Evolutionary conservation across 2,113 vertebrate genomes (phyloP).

Genomic region (Chlorocebus sabaeus): DNA sequence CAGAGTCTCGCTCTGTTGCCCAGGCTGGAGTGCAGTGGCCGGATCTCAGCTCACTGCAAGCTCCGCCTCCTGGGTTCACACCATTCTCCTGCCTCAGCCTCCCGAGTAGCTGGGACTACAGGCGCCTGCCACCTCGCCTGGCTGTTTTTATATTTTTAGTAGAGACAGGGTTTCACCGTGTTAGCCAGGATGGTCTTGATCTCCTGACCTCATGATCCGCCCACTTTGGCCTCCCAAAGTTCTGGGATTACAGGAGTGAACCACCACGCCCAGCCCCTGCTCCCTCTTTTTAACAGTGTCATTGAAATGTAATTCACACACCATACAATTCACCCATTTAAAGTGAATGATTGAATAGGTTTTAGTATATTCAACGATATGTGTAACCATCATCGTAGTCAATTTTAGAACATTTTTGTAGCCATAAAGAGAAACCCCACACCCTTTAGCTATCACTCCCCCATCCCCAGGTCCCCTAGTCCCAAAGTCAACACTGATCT

Average conservation of each 20-base stretch:
- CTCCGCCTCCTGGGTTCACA: accelerated
- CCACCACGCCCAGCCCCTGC: no score
- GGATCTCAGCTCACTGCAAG: no score
- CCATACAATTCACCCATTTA: neutral
- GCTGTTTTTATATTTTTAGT: no score
- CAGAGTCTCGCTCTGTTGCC: no score
- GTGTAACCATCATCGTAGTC: neutral
- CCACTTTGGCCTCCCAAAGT: no score
- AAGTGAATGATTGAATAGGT: neutral
- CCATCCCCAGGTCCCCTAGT: neutral
- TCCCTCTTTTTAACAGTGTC: neutral
- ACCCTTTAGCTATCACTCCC: neutral
- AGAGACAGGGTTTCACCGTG: no score
- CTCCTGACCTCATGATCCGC: no score
- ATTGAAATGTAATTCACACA: neutral
- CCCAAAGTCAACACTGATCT: neutral
- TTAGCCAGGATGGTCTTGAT: no score
- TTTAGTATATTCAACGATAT: neutral
- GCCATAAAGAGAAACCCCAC: neutral
- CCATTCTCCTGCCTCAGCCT: no score
- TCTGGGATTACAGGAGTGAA: no score
- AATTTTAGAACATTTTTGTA: neutral
- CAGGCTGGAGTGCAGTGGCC: no score
- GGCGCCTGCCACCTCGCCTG: accelerated
- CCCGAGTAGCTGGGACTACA: no score